Conservation (phyloP, 2,888 invertebrate species). For the Drosophila kanekoi region DNA sequence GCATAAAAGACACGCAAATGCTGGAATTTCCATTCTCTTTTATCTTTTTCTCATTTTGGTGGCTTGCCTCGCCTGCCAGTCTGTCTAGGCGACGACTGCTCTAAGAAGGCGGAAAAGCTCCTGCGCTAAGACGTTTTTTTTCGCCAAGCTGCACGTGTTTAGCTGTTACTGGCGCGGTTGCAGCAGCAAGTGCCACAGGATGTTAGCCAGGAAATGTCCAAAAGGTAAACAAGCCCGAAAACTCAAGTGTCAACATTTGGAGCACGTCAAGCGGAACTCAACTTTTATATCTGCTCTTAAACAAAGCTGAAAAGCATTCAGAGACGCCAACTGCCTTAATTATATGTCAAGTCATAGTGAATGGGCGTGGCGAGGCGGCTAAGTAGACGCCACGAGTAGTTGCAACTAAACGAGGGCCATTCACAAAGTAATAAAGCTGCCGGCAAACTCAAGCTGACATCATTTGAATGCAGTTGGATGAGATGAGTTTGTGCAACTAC, state of each 20-base stretch:
- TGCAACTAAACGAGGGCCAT: conserved; percentile 39
- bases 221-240: conserved; percentile 55
- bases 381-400: conserved; percentile 31
- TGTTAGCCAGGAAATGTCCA: conserved; percentile 61
- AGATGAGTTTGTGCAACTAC: too few species aligned
- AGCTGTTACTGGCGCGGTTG: conserved; percentile 15
- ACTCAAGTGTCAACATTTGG: conserved; percentile 61
- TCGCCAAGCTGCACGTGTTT: conserved; percentile 21
- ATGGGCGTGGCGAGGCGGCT: conserved; percentile 35
- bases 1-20: conserved; percentile 26
- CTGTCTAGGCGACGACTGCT: conserved; percentile 23
- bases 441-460: background rate
- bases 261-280: conserved; percentile 38
- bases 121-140: conserved; percentile 18
- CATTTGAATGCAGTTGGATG: background rate
- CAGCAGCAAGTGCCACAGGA: conserved; percentile 44
- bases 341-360: conserved; percentile 53
- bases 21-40: conserved; percentile 29
- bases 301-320: conserved; percentile 28
- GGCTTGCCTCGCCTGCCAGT: background rate
- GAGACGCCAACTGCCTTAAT: conserved; percentile 42
- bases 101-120: conserved; percentile 7
- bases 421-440: background rate
- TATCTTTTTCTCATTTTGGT: conserved; percentile 11
- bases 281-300: conserved; percentile 52